Base-by-base conservation (phyloP, 2,797 vertebrate genomes). In the Brachyrhaphis roseni region DNA sequence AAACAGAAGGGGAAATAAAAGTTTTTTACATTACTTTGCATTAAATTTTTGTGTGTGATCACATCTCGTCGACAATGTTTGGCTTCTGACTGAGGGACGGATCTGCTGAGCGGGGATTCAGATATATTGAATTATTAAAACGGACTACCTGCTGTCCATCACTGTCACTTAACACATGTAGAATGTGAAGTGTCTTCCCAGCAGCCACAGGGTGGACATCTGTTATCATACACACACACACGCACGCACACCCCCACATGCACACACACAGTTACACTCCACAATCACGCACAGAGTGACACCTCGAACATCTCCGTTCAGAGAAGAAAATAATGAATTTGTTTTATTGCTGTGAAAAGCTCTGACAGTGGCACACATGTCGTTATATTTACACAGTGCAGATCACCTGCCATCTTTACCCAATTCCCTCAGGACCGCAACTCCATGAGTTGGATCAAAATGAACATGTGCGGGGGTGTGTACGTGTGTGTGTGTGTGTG, bases 161-260 rank as follows among this genome's bases (percentile, higher is more conserved):
- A 95, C 92, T 96, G 95, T 96, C 95, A 95, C 91, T 95, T 94
- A 94, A 94, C 93, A 92, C 91, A 89, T 95, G 94, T 93, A 93
- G 89, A 89, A 90, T 92, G 93, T 94, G 93, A 95, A 93, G 91
- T 88, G 90, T 84, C 82, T 91, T 93, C 91, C 92, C 90, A 93
- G 88, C 91, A 93, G 93, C 90, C 90, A 94, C 91, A 90, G 92
- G 85, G 91, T 94, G 94, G 95, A 96, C 95, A 95, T 96, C 95
- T 94, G 95, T 94, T 95, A 93, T 71, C 82, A 72, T 86, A 79
- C 87, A 72, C 83, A 81, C 77, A 81, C 74, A 85, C 75, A 83
- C 55, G 71, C 45, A 79, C 71, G 70, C 70, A n/a, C n/a, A n/a
- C n/a, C n/a, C n/a, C n/a, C n/a, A n/a, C n/a, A n/a, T n/a, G 78